A percentile compares a stretch with the other conserved stretches of the same genome.
Conservation (phyloP, 2,113 vertebrate genomes). For the Daubentonia madagascariensis region DNA sequence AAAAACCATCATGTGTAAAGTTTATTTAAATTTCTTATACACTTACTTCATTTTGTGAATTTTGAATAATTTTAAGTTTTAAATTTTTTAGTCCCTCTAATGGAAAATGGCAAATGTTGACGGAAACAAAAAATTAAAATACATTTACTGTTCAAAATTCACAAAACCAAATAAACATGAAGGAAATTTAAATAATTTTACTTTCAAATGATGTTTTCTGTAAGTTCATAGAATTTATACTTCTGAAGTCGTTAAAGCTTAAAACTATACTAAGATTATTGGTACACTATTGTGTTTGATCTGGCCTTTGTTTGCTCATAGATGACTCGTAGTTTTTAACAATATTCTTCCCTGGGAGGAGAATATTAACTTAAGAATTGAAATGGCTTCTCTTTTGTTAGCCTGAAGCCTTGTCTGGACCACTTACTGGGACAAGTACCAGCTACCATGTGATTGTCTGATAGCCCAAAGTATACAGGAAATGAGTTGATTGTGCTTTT, state of each 20-base stretch:
- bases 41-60: conserved; percentile 25
- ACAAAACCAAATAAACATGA: conserved; percentile 14
- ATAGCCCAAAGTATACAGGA: conserved; percentile 49
- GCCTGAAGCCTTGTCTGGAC: conserved; percentile 39
- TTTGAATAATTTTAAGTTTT: conserved; percentile 13
- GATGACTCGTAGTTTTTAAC: conserved; percentile 34
- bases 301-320: conserved; percentile 38
- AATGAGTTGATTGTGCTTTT: conserved; percentile 61
- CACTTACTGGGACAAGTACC: conserved; percentile 18
- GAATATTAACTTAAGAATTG: conserved; percentile 22
- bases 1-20: conserved; percentile 25
- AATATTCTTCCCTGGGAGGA: conserved; percentile 21
- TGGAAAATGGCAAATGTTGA: background rate
- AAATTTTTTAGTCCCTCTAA: background rate
- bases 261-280: background rate
- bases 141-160: conserved; percentile 25
- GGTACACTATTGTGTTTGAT: conserved; percentile 8
- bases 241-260: conserved; percentile 29
- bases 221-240: conserved; percentile 29
- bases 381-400: conserved; percentile 49
- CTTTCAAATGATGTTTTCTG: conserved; percentile 38
- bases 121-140: conserved; percentile 32
- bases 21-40: conserved; percentile 39
- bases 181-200: conserved; percentile 36
- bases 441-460: conserved; percentile 38